Evolutionary conservation across 2,888 invertebrate species (phyloP), one percentile per base, ranked within the genome.

Genomic region (Conistra vaccinii): DNA sequence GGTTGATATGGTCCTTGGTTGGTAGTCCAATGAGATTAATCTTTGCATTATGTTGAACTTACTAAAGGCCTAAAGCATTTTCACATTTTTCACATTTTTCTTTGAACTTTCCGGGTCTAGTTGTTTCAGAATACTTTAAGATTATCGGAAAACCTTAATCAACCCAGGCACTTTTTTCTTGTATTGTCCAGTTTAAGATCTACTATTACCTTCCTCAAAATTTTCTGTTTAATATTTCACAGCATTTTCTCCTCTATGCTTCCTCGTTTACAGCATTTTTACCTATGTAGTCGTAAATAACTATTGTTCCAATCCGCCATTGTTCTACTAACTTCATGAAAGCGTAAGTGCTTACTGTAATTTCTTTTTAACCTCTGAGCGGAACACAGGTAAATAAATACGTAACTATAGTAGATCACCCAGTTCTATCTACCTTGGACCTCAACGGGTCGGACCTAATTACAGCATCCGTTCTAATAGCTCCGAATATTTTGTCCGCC

Each of bases 401-500:
- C 26, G 17, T 48, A 55, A 1, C 32, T 32, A 3, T 55, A 51
- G n/a, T 77, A 65, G 35, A 73, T 53, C 35, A 65, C 51, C 26
- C 58, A 58, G 26, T 48, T 45, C 39, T 70, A 45, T 68, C 23
- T 42, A 73, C 39, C 10, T 26, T 60, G 20, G 14, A 57, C 26
- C 32, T 53, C 26, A 23, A 57, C 2, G 75, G 58, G 57, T 80
- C 74, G 53, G 48, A 55, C 45, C 48, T 80, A 86, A 87, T 84
- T 83, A 78, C 70, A 70, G 61, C 35, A 68, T 65, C 69, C 71
- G 66, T 68, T 76, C 58, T 75, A 68, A 75, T 68, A 65, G 48
- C 42, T 42, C 61, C 66, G 35, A 76, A 57, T 77, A 69, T 74
- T 77, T 80, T 76, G 78, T 76, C 78, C 76, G 67, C 76, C 45